Percentiles rank a stretch among this genome's conserved stretches.
These are phyloP conservation scores for Microctonus hyperodae DNA, from an alignment of 2,888 invertebrate genomes.

Conservation along the genomic window DNA sequence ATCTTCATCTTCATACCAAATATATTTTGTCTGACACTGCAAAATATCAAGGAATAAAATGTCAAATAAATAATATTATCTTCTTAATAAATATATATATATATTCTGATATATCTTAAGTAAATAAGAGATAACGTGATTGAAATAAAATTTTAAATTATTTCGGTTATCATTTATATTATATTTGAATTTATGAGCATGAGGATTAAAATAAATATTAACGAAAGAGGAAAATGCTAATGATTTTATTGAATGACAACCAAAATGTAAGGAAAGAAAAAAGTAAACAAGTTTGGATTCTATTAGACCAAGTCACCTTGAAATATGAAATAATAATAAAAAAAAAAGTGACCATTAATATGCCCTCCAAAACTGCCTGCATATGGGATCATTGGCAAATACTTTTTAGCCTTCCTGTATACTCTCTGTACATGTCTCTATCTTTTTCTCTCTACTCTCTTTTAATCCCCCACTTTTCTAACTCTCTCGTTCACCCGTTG, in stretches of 20 bases:
- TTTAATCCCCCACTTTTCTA: slow-evolving; percentile 3
- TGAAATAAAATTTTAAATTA: background rate
- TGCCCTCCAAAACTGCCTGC: slow-evolving; percentile 35
- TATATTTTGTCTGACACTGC: slow-evolving; percentile 36
- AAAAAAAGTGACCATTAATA: slow-evolving; percentile 15
- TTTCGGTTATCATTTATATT: background rate
- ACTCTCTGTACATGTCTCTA: background rate
- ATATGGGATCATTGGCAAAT: slow-evolving; percentile 41
- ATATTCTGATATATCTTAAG: background rate
- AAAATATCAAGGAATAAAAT: slow-evolving; percentile 3
- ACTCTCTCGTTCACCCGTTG: background rate
- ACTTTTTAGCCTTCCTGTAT: slow-evolving; percentile 8
- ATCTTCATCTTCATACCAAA: slow-evolving; percentile 63
- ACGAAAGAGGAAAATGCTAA: background rate
- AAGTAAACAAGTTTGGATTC: slow-evolving; percentile 49
- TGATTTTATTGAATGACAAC: background rate
- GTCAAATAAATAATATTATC: slow-evolving; percentile 18
- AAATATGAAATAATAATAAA: slow-evolving; percentile 37
- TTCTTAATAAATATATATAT: background rate
- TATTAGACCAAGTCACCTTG: slow-evolving; percentile 44
- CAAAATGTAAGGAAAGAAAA: slow-evolving; percentile 30
- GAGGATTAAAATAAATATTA: background rate
- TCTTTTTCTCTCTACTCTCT: background rate
- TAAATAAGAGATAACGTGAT: background rate
- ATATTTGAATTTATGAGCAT: background rate